Conservation (phyloP, 1,140 invertebrate genomes). For the Ganaspis sp. region DNA sequence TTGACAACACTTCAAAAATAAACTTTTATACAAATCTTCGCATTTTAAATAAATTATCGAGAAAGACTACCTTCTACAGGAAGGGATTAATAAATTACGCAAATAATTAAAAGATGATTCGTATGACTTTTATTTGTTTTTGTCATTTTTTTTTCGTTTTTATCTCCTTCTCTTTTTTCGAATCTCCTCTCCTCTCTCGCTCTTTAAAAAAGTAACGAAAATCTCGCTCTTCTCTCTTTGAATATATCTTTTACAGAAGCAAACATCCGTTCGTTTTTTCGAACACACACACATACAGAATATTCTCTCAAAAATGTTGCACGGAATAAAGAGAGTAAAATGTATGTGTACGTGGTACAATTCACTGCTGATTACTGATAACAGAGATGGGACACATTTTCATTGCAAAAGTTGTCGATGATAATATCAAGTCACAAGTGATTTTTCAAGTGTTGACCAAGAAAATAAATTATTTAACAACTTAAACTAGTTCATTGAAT, state of each 20-base stretch:
- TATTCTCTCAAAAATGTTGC: not conserved
- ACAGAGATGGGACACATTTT: not conserved
- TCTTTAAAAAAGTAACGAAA: conserved; percentile 31
- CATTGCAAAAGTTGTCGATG: conserved; percentile 2
- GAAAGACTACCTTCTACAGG: too few relatives aligned
- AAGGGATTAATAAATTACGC: not conserved
- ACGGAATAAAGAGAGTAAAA: conserved; percentile 10
- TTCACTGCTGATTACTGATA: not conserved
- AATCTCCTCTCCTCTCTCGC: conserved; percentile 23
- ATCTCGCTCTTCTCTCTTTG: conserved; percentile 19
- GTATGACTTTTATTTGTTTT: conserved; percentile 5
- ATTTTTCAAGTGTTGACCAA: not conserved
- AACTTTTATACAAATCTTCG: too few relatives aligned
- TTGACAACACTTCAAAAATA: too few relatives aligned
- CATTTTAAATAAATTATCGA: too few relatives aligned
- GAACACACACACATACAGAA: not conserved
- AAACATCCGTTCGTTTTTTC: not conserved
- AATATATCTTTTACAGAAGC: conserved; percentile 5
- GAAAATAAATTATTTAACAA: not conserved
- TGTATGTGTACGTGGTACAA: conserved; percentile 1
- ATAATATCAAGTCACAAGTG: not conserved
- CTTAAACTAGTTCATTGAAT: not conserved
- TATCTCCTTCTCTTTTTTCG: conserved; percentile 1
- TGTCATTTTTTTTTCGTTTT: conserved; percentile 6
- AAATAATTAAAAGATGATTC: conserved; percentile 25